Evolutionary conservation across 2,797 vertebrate genomes (phyloP).

Genomic region (Lagodon rhomboides): DNA sequence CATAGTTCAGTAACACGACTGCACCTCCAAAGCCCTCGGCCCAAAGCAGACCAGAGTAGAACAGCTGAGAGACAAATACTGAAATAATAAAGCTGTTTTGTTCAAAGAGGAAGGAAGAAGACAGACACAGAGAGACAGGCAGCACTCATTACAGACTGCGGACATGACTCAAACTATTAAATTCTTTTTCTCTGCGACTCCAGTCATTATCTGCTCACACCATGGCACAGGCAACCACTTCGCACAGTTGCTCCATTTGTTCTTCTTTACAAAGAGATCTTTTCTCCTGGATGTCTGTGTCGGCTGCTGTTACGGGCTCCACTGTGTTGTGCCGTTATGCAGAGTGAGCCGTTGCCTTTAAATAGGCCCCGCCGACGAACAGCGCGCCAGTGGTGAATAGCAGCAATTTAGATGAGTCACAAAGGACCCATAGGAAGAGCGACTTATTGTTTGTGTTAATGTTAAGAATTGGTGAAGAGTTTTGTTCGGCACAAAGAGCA

Average conservation of each 20-base stretch:
- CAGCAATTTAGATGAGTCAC: conserved; percentile 73
- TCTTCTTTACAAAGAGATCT: conserved; percentile 69
- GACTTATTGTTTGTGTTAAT: conserved; percentile 65
- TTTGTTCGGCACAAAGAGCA: conserved; percentile 33
- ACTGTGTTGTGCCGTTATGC: conserved; percentile 44
- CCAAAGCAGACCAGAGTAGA: background rate
- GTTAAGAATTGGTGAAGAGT: conserved; percentile 47
- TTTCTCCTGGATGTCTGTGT: conserved; percentile 56
- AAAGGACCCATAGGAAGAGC: conserved; percentile 61
- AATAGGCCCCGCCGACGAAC: conserved; percentile 41
- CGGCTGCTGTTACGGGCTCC: conserved; percentile 41
- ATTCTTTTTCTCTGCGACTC: conserved; percentile 40
- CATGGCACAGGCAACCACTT: conserved; percentile 54
- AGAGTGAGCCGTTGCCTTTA: conserved; percentile 57
- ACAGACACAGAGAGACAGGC: conserved; percentile 32
- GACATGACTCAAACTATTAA: conserved; percentile 50
- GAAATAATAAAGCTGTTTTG: conserved; percentile 1
- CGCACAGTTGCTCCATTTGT: conserved; percentile 71
- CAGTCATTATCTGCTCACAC: conserved; percentile 69
- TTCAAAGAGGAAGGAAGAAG: conserved; percentile 25
- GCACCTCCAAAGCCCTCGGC: too few species aligned
- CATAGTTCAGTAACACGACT: background rate
- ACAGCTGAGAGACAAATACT: background rate
- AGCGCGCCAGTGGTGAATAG: conserved; percentile 63
- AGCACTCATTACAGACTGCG: conserved; percentile 36